Conservation (phyloP, 2,888 invertebrate genomes). For the Synergus laeviventris region DNA sequence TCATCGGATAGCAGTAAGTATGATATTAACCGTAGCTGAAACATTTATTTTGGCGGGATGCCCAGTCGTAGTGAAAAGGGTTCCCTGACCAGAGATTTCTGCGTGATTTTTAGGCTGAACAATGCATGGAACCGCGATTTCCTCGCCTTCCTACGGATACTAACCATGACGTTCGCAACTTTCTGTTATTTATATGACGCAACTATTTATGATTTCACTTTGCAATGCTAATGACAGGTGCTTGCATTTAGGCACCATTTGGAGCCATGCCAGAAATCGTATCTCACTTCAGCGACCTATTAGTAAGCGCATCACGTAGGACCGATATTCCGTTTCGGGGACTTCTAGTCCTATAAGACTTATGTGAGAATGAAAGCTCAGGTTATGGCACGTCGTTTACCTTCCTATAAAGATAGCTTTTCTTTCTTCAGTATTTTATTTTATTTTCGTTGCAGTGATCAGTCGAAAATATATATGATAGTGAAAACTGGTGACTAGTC, state of each 20-base stretch:
- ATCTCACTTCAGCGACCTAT: slow-evolving; percentile 54
- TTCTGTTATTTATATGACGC: slow-evolving; percentile 46
- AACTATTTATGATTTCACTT: slow-evolving; percentile 60
- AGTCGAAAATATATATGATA: too few relatives aligned
- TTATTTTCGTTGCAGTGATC: too few relatives aligned
- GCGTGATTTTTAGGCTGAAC: slow-evolving; percentile 18
- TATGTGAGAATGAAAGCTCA: slow-evolving; percentile 21
- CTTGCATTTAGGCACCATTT: slow-evolving; percentile 63
- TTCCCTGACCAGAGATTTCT: slow-evolving; percentile 21
- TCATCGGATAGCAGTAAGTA: slow-evolving; percentile 37
- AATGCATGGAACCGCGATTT: slow-evolving; percentile 34
- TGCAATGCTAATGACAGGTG: slow-evolving; percentile 69
- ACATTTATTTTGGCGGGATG: slow-evolving; percentile 36
- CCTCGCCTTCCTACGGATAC: slow-evolving; percentile 30
- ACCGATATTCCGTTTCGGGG: slow-evolving; percentile 57
- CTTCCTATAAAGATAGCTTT: not conserved
- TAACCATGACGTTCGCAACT: slow-evolving; percentile 14
- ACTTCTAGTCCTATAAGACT: slow-evolving; percentile 36
- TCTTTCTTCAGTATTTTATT: not conserved
- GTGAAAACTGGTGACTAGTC: too few relatives aligned
- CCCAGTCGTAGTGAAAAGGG: slow-evolving; percentile 10
- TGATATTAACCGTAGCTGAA: slow-evolving; percentile 37
- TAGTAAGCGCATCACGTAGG: slow-evolving; percentile 60
- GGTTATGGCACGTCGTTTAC: not conserved
- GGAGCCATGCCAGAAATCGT: slow-evolving; percentile 61